Evolutionary conservation across 2,113 vertebrate genomes (phyloP).

Genomic region (Helogale parvula): DNA sequence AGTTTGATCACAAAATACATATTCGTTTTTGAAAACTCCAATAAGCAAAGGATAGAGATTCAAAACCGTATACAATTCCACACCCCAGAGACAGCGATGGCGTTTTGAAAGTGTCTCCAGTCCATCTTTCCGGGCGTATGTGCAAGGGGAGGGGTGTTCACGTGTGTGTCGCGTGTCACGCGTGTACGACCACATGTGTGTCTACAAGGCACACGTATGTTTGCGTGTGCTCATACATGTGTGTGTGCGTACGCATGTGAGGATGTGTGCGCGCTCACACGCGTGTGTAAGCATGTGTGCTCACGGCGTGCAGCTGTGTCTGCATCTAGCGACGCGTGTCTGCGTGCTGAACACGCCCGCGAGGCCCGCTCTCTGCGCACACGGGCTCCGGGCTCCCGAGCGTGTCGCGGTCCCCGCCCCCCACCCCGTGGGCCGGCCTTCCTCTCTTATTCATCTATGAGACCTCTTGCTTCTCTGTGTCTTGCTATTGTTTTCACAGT

Average conservation of each 20-base stretch:
- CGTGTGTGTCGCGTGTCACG: no score
- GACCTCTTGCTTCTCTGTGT: not conserved
- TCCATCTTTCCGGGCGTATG: not conserved
- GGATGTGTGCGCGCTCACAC: no score
- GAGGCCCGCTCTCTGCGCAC: fast-evolving
- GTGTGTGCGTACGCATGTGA: no score
- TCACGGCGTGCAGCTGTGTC: not conserved
- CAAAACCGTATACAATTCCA: not conserved
- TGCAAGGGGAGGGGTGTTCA: not conserved
- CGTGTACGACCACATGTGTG: not conserved
- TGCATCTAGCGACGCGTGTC: not conserved
- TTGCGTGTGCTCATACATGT: fast-evolving
- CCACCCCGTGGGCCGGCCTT: not conserved
- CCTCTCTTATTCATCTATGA: not conserved
- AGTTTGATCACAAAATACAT: not conserved
- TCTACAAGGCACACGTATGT: not conserved
- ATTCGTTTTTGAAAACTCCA: not conserved
- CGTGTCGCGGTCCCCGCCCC: fast-evolving
- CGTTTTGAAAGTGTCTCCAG: not conserved
- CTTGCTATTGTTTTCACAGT: not conserved
- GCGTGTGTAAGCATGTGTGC: not conserved
- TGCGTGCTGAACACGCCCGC: not conserved
- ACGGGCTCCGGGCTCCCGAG: fast-evolving
- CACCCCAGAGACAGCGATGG: not conserved
- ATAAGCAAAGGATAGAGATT: not conserved